Base-by-base conservation (phyloP, 1,140 invertebrate species). In the Hyles vespertilio region DNA sequence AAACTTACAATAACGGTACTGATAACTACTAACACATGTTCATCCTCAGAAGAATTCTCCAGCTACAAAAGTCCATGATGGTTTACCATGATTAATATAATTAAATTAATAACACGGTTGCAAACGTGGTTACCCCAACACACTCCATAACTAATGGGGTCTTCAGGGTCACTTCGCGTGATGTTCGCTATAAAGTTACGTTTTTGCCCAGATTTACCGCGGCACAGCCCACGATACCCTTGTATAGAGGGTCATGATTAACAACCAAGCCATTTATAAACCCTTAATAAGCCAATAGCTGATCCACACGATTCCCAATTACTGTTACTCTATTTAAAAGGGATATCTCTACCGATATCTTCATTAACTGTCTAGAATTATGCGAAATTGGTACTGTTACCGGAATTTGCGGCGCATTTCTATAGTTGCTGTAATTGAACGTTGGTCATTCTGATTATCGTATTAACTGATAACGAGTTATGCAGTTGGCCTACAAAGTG, bases 261-360 rank as follows among this genome's bases (percentile, higher is more conserved):
- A 82, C 76, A 67, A 70, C 36, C 70, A 77, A 74, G 70, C 72
- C 77, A 77, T 86, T 83, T 82, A 84, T 87, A 83, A 83, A 73
- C 32, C 59, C 70, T 76, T 84, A 83, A 78, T 82, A 79, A 84
- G 79, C 62, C 71, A 69, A 72, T 72, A 52, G 22, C 34, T 34
- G 22, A n/a, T 54, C 52, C 52, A 65, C 69, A 63, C 58, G 69
- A 73, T 77, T 72, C 69, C 51, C 61, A 48, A 57, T 61, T 66
- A 69, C 67, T 59, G 70, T 70, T 76, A 78, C 74, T 79, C 74
- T 69, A 78, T 79, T 75, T 68, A 67, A 77, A 72, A 48, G 40
- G 51, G 22, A 67, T 80, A 81, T 81, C 77, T 77, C 58, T 33
- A 63, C 65, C 70, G 72, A 77, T 77, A 79, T 81, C 74, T 72